These are phyloP conservation scores for Rotaria macrura DNA, from an alignment of 2,888 invertebrate species.

Conservation along the genomic window DNA sequence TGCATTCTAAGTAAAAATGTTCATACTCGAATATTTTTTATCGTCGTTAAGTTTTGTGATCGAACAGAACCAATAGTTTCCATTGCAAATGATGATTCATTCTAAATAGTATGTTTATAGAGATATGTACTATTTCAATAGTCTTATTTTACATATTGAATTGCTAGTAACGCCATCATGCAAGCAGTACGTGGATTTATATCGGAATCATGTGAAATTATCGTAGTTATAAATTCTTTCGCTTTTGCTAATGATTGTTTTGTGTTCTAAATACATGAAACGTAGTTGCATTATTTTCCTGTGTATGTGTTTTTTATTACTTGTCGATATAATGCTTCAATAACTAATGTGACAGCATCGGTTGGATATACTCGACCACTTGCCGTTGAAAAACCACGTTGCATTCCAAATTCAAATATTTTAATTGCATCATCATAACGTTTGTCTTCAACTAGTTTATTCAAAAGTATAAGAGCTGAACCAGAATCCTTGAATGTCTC, in stretches of 20 bases:
- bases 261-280: neutral
- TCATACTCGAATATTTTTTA: neutral
- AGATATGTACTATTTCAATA: too few species aligned
- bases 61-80: neutral
- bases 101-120: neutral
- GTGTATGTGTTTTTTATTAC: neutral
- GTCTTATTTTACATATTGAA: neutral
- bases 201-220: neutral
- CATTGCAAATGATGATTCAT: neutral
- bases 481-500: neutral
- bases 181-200: neutral
- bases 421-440: conserved; percentile 14
- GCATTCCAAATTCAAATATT: conserved; percentile 7
- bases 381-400: neutral
- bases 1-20: neutral
- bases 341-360: neutral
- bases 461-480: neutral
- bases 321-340: conserved; percentile 7
- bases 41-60: neutral
- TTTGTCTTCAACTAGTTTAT: conserved; percentile 13
- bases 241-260: neutral
- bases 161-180: neutral
- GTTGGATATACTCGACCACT: neutral
- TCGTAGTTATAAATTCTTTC: neutral
- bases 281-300: neutral